phyloP scores from a whole-genome alignment of 2,797 vertebrate genomes.

The Pseudochirops corinnae region DNA sequence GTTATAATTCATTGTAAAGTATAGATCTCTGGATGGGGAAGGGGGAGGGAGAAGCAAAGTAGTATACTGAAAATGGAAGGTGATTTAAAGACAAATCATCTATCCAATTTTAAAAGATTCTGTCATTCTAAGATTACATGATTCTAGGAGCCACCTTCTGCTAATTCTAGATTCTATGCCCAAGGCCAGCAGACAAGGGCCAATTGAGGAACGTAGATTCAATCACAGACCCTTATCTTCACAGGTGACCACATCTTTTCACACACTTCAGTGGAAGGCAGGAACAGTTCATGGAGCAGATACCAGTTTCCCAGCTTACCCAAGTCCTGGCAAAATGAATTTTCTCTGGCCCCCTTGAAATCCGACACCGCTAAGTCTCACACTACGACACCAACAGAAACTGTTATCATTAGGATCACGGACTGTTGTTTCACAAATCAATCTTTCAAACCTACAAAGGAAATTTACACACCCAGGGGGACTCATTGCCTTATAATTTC shows the following conservation, averaged over 20 bases:
- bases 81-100: background rate
- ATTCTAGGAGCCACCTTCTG: background rate
- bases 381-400: constrained; percentile 61
- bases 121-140: background rate
- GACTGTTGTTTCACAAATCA: constrained; percentile 71
- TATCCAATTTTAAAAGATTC: background rate
- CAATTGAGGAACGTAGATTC: background rate
- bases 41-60: background rate
- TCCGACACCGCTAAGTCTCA: constrained; percentile 55
- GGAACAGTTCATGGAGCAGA: constrained; percentile 7
- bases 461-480: constrained; percentile 70
- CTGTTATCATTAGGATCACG: constrained; percentile 55
- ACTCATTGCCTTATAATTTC: constrained; percentile 79
- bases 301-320: constrained; percentile 58
- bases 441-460: constrained; percentile 71
- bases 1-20: background rate
- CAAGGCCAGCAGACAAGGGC: background rate
- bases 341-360: constrained; percentile 57
- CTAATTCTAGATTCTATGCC: background rate
- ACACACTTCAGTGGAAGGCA: constrained; percentile 14
- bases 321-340: constrained; percentile 44
- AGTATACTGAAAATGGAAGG: background rate
- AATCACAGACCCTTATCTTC: constrained; percentile 45
- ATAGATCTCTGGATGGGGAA: background rate
- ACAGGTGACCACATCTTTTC: constrained; percentile 38